Base-by-base conservation (phyloP, 2,888 invertebrate species). In the Drosophila dives region DNA sequence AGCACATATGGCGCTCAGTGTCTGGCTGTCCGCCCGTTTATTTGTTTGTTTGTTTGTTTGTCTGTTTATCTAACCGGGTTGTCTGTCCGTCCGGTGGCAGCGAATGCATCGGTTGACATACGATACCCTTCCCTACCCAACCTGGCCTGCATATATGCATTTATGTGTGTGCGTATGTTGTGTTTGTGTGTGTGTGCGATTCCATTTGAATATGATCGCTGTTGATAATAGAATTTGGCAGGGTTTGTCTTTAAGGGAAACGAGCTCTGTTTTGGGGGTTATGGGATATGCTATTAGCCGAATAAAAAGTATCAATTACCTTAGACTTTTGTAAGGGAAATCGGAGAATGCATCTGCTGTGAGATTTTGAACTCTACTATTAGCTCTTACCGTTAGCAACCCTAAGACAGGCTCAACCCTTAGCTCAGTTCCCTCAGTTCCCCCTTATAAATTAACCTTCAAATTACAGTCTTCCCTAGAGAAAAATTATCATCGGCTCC, bases 41-140 rank as follows among this genome's bases (percentile, higher is more conserved):
- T 72, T 50, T 61, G 62, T 68, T 50, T 60, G 62, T 56, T 59
- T 50, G 69, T 61, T 53, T 53, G 59, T 20, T 63, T 63, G 67
- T 65, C 59, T 66, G 75, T 67, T 64, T 67, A 68, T 64, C 68
- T 73, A 76, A 76, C 77, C 64, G 72, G 70, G 70, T 71, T 68
- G 74, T 26, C 53, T 62, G 63, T 59, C 66, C 23, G 29, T 64
- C 20, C 45, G 33, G 42, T 64, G 55, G 34, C 67, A 23, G 45
- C 89, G 61, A 85, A 85, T 89, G 84, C 82, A 75, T 67, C 73
- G 78, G 71, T 72, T 84, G 86, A 82, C 89, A 86, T 75, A 71
- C 75, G 87, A 90, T 86, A 86, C 88, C 61, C 75, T 63, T 58
- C 75, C 53, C 29, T 54, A 51, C 50, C 29, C 54, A 51, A 61